Evolutionary conservation across 2,797 vertebrate species (phyloP).

Genomic region (Lophius americanus): DNA sequence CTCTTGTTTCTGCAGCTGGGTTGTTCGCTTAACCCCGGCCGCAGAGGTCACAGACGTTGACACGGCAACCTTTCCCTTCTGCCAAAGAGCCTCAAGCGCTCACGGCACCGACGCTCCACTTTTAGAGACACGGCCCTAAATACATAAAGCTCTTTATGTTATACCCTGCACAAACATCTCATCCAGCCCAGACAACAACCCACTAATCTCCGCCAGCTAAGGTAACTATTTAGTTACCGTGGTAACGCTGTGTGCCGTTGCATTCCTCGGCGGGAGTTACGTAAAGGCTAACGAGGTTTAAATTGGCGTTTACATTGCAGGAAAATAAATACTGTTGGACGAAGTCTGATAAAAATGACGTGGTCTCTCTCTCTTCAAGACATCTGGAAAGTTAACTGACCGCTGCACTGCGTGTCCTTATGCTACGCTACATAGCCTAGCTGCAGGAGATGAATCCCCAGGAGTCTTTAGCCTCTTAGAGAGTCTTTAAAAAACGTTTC

Average conservation of each 20-base stretch:
- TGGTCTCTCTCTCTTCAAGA: neutral
- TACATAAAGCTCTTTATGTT: constrained; percentile 60
- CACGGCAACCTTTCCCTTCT: constrained; percentile 42
- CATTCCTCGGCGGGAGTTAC: constrained; percentile 16
- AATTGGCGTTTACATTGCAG: constrained; percentile 59
- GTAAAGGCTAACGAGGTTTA: constrained; percentile 45
- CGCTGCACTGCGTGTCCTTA: constrained; percentile 4
- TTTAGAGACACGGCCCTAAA: constrained; percentile 66
- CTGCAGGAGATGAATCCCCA: constrained; percentile 3
- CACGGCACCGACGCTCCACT: constrained; percentile 56
- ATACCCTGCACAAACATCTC: constrained; percentile 41
- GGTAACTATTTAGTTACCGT: constrained; percentile 61
- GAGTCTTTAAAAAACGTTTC: constrained; percentile 12
- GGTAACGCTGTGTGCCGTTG: constrained; percentile 54
- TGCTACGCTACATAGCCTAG: neutral
- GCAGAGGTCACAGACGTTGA: constrained; percentile 58
- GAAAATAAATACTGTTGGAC: constrained; percentile 58
- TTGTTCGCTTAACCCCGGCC: constrained; percentile 39
- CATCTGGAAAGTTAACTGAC: constrained; percentile 30
- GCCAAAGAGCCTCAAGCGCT: constrained; percentile 42
- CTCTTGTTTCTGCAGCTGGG: no score
- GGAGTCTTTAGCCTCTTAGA: constrained; percentile 6
- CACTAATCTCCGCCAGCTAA: constrained; percentile 57
- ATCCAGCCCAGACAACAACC: constrained; percentile 66
- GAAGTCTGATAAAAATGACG: constrained; percentile 34